Evolutionary conservation across 2,113 vertebrate genomes (phyloP), one percentile per base, ranked within the genome.

Genomic region (Morone chrysops): DNA sequence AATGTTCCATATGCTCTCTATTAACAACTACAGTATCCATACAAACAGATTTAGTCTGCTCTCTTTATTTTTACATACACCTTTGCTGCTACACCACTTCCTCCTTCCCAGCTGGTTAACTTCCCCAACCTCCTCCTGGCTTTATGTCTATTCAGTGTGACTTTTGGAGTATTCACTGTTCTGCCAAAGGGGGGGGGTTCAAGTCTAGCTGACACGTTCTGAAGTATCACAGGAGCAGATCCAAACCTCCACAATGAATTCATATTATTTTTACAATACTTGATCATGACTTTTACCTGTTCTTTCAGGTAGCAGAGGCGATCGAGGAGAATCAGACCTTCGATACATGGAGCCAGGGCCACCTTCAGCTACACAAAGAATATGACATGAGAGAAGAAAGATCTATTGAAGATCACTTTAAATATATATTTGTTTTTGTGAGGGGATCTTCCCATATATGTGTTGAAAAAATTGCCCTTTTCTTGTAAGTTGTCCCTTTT

Each of bases 221-320:
- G 18, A 53, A n/a, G n/a, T 13, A 59, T 31, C 25, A 1, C 7
- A 22, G 13, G 22, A 8, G 57, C 13, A 36, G 18, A 54, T 36
- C 38, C 70, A 53, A 38, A 16, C 36, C n/a, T 56, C 2, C 38
- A n/a, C 4, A 31, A 54, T n/a, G 4, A 31, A 66, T 31, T 25
- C 45, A 38, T 4, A 16, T n/a, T 48, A 61, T 40, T 17, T 51
- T 22, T 25, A 10, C 70, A 14, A n/a, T n/a, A 17, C 20, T 6
- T 68, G 65, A 69, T 25, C 41, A 38, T 6, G 43, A 22, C 14
- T 20, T 80, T 94, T 97, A 99, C 98, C 97, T 99, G 97, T 86
- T 99, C 98, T 92, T 98, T 98, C 63, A 99, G 95, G 90, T 97
- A 99, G 90, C 97, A 99, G 80, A 99, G 96, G 75, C 98, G 97